Evolutionary conservation across 2,888 invertebrate species (phyloP).

Genomic region (Melipona beecheii): DNA sequence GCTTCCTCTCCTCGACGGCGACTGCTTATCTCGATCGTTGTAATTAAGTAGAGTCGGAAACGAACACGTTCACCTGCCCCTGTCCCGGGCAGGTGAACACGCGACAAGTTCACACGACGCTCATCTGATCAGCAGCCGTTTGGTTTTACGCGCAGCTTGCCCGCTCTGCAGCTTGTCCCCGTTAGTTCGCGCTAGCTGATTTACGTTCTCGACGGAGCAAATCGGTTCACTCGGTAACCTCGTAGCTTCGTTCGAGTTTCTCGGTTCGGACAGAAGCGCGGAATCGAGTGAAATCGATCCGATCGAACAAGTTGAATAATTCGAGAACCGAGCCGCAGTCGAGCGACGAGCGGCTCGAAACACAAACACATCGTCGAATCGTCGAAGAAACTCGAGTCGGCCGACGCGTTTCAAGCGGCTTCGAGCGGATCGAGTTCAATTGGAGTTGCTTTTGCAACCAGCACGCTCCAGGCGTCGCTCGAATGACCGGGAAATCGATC

Average conservation of each 20-base stretch:
- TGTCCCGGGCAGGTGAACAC: constrained; percentile 5
- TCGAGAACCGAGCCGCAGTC: background rate
- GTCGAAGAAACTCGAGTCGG: constrained; percentile 21
- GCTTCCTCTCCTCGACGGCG: background rate
- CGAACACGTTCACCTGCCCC: constrained; percentile 14
- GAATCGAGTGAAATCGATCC: constrained; percentile 7
- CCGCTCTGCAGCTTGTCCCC: background rate
- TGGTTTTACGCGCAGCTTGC: background rate
- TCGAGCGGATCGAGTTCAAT: constrained; percentile 10
- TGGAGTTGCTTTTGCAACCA: constrained; percentile 4
- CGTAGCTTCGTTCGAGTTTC: constrained; percentile 10
- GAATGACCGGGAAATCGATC: constrained; percentile 39
- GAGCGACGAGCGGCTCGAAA: background rate
- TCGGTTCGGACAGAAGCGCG: background rate
- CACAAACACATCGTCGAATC: background rate
- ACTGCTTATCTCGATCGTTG: background rate
- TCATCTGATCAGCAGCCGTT: background rate
- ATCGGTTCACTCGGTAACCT: constrained; percentile 1
- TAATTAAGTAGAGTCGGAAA: background rate
- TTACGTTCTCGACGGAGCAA: background rate
- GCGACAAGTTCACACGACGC: constrained; percentile 22
- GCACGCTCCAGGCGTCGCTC: background rate
- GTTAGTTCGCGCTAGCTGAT: background rate
- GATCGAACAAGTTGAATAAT: constrained; percentile 14
- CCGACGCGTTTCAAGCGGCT: constrained; percentile 6